Base-by-base conservation (phyloP, 64 coral and sea anemone genomes). In the Hydrozoanthus tunicans region DNA sequence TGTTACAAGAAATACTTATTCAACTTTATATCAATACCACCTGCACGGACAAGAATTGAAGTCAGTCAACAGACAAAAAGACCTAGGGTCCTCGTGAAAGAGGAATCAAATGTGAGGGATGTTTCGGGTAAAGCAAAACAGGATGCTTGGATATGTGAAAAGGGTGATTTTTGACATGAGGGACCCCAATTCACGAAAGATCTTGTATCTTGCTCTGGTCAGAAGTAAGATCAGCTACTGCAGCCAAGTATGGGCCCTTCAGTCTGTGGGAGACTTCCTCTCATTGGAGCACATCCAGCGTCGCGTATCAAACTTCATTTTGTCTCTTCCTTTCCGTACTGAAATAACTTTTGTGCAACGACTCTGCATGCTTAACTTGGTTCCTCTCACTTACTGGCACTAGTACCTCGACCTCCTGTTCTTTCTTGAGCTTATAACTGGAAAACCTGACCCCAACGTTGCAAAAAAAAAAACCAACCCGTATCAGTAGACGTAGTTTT, bases 211-310 rank as follows among this genome's bases (percentile, higher is more conserved):
- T 26, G 64, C 53, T 65, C 68, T 52, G 66, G 70, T 52, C 70
- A 53, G 58, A 74, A 52, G 20, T 89, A 73, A 89, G 24, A 66
- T 89, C 68, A 6, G 67, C 52, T 89, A 73, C 15, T 89, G 84
- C 84, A 58, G 84, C 69, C 84, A 89, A 74, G 69, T 89, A 13
- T 86, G 64, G 83, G 83, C 52, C 26, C 83, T 67, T 86, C 65
- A 73, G 52, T 23, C 83, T 86, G 66, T 86, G 11, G 54, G 68
- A 74, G 17, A 89, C 51, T 57, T 89, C 68, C 84, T 74, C 67
- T 73, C 84, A 13, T 25, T 89, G 68, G 84, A 89, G 84, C 51
- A 14, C 67, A 74, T 85, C n/a, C 69, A 89, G 84, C 68, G 69
- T 59, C 67, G 69, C 54, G 69, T 53, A 51, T 32, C 68, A 32